phyloP scores from a whole-genome alignment of 2,113 vertebrate genomes.

The Patagioenas fasciata region DNA sequence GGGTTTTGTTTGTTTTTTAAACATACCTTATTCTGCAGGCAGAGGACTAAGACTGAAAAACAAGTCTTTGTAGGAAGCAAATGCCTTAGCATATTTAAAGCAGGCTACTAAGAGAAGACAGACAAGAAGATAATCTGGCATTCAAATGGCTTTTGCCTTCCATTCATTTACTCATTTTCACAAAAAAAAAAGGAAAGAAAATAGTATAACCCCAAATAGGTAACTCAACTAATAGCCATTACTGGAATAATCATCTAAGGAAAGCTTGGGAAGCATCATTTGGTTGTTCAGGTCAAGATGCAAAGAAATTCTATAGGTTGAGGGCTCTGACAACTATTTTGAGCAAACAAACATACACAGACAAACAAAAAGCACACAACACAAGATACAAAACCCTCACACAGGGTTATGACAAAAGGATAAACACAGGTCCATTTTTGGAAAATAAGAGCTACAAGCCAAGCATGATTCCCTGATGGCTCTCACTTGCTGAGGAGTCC shows the following conservation, averaged over 20 bases:
- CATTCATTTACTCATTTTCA: background rate
- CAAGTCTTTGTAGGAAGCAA: background rate
- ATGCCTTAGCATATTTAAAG: background rate
- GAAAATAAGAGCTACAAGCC: background rate
- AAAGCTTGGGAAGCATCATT: background rate
- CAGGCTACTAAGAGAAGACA: background rate
- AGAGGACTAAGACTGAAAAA: fast-evolving
- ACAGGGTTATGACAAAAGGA: background rate
- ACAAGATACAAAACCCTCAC: background rate
- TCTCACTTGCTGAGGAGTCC: background rate
- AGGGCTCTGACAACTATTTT: background rate
- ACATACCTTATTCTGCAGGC: background rate
- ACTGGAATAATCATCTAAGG: background rate
- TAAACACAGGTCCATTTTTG: background rate
- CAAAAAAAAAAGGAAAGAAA: background rate
- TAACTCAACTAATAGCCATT: background rate
- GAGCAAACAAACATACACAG: background rate
- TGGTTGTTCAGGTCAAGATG: background rate
- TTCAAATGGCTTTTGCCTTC: background rate
- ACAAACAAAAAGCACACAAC: no score
- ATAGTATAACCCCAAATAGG: background rate
- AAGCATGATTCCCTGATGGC: background rate
- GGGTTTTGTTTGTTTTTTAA: background rate
- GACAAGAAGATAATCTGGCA: background rate
- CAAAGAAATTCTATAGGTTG: background rate